Evolutionary conservation across 2,113 vertebrate species (phyloP).

Genomic region (Vulpes ferrilata): DNA sequence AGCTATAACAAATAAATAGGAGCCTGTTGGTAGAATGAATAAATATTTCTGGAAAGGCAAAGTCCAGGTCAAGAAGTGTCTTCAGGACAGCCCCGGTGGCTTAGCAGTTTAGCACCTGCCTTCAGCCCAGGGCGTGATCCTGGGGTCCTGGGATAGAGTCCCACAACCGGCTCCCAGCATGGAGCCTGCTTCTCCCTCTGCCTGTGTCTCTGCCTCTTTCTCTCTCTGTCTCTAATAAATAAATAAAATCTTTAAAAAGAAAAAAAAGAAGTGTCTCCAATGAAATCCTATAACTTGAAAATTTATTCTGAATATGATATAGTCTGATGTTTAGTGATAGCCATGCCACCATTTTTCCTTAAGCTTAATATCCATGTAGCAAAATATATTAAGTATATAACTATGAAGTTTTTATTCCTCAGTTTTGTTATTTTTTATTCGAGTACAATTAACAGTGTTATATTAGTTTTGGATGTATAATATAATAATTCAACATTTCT

Average conservation of each 20-base stretch:
- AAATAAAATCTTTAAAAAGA: no score
- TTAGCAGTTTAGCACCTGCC: no score
- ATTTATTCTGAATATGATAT: background rate
- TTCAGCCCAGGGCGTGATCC: no score
- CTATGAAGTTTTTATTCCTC: background rate
- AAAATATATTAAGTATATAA: background rate
- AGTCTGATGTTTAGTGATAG: background rate
- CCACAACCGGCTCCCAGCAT: no score
- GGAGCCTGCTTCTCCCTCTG: no score
- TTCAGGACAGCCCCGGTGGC: background rate
- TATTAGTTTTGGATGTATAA: background rate
- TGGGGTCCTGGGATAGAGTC: no score
- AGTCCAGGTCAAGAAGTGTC: background rate
- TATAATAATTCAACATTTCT: no score
- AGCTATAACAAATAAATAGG: background rate
- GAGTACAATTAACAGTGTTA: background rate
- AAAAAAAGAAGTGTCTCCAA: background rate
- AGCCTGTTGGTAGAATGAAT: background rate
- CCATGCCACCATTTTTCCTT: background rate
- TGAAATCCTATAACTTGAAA: background rate
- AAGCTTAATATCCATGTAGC: background rate
- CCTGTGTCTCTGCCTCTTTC: no score
- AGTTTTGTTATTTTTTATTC: background rate
- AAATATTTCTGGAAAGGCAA: constrained; percentile 9
- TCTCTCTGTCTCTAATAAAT: no score